phyloP scores from a whole-genome alignment of 1,140 invertebrate genomes.

The Gryllus bimaculatus region DNA sequence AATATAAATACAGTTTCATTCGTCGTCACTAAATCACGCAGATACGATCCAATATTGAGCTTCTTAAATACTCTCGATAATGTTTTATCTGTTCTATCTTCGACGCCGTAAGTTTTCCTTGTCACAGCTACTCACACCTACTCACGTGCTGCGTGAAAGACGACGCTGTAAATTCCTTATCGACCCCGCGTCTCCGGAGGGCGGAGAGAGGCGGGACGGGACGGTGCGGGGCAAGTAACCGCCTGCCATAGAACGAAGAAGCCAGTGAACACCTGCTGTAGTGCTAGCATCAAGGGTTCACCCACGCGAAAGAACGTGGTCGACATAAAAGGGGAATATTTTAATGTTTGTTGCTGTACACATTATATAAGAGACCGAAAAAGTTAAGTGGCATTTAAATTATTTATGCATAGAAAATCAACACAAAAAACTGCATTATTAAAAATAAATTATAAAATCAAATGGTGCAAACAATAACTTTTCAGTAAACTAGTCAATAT shows the following conservation, averaged over 20 bases:
- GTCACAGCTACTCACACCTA: background rate
- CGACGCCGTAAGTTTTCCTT: background rate
- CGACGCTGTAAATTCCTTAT: background rate
- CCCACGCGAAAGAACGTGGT: background rate
- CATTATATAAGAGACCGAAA: too few species aligned
- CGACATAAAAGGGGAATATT: background rate
- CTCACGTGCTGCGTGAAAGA: background rate
- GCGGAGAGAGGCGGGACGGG: too few species aligned
- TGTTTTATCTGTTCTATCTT: background rate
- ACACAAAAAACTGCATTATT: too few species aligned
- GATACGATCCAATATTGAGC: background rate
- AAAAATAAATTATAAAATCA: too few species aligned
- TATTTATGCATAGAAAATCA: too few species aligned
- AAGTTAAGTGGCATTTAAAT: too few species aligned
- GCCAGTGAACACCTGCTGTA: background rate
- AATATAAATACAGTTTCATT: conserved; percentile 6
- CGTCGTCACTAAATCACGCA: background rate
- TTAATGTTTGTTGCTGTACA: background rate
- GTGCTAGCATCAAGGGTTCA: background rate
- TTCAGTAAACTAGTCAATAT: too few species aligned
- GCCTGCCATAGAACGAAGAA: background rate
- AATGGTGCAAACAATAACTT: too few species aligned
- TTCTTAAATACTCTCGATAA: conserved; percentile 5
- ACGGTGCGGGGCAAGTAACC: background rate
- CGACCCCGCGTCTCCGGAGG: background rate